Conservation (phyloP, 1,140 invertebrate genomes). For the Heterodera carotae region DNA sequence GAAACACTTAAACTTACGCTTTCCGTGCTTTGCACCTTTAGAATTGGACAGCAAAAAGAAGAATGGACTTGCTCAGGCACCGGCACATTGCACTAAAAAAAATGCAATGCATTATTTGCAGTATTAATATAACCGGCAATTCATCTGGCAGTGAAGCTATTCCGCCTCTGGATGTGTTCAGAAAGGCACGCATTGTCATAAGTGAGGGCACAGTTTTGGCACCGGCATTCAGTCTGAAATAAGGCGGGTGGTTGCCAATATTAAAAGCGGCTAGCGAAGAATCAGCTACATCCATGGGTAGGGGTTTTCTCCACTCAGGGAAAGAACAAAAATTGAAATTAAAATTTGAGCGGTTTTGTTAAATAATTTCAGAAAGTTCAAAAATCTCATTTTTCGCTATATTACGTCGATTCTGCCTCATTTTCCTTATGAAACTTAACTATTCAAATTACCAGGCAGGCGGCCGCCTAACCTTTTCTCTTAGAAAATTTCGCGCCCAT, state of each 20-base stretch:
- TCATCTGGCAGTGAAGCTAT: slow-evolving; percentile 17
- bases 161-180: slow-evolving; percentile 16
- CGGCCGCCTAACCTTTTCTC: too few relatives aligned
- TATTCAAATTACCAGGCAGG: too few relatives aligned
- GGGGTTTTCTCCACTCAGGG: too few relatives aligned
- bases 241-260: background rate
- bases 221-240: slow-evolving; percentile 51
- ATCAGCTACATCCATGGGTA: too few relatives aligned
- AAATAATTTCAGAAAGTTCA: too few relatives aligned
- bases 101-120: background rate
- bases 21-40: slow-evolving; percentile 92
- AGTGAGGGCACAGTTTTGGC: slow-evolving; percentile 51
- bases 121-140: slow-evolving; percentile 1
- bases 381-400: too few relatives aligned
- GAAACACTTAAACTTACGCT: slow-evolving; percentile 64
- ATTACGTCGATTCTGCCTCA: too few relatives aligned
- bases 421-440: too few relatives aligned
- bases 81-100: slow-evolving; percentile 15
- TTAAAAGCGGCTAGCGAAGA: too few relatives aligned
- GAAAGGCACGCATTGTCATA: slow-evolving; percentile 44
- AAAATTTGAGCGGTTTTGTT: too few relatives aligned
- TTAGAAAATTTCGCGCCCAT: too few relatives aligned
- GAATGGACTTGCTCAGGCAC: slow-evolving; percentile 75
- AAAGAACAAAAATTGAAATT: too few relatives aligned
- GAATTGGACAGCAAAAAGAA: slow-evolving; percentile 95